Percentiles rank a stretch among this genome's conserved stretches.
Evolutionary conservation across 2,888 invertebrate genomes (phyloP).

Genomic region (Ophonus ardosiacus): DNA sequence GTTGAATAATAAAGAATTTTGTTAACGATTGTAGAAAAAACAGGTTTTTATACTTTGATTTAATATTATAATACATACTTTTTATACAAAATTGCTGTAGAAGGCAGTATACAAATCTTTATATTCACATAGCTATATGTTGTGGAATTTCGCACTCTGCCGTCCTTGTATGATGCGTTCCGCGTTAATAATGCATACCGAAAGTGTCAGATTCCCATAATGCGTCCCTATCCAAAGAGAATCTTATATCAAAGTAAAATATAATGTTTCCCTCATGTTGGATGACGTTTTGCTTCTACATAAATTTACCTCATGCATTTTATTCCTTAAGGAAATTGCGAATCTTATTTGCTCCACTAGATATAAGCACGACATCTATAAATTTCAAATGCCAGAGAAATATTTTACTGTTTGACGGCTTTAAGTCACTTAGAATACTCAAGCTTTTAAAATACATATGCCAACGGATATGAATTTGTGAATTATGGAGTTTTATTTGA

Average conservation of each 20-base stretch:
- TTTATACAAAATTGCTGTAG: too few relatives aligned
- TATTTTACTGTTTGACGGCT: slow-evolving; percentile 52
- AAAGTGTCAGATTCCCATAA: slow-evolving; percentile 68
- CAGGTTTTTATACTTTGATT: too few relatives aligned
- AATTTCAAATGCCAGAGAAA: slow-evolving; percentile 45
- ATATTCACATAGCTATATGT: too few relatives aligned
- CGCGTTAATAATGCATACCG: slow-evolving; percentile 67
- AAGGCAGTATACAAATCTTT: too few relatives aligned
- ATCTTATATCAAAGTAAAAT: slow-evolving; percentile 67
- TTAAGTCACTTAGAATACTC: slow-evolving; percentile 9
- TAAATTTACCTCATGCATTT: slow-evolving; percentile 62
- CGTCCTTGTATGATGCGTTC: slow-evolving; percentile 35
- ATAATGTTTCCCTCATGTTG: slow-evolving; percentile 55
- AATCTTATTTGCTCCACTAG: slow-evolving; percentile 57
- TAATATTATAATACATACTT: too few relatives aligned
- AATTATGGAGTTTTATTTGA: background rate
- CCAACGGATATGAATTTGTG: slow-evolving; percentile 1
- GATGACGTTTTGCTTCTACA: slow-evolving; percentile 60
- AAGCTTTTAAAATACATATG: background rate
- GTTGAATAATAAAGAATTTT: too few relatives aligned
- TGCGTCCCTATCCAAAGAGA: slow-evolving; percentile 67
- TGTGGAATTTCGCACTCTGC: background rate
- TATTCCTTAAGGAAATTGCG: slow-evolving; percentile 61
- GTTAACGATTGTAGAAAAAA: too few relatives aligned
- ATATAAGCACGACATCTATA: slow-evolving; percentile 53